Evolutionary conservation across 2,797 vertebrate genomes (phyloP), one percentile per base, ranked within the genome.

Genomic region (Melanotaenia trifasciata): DNA sequence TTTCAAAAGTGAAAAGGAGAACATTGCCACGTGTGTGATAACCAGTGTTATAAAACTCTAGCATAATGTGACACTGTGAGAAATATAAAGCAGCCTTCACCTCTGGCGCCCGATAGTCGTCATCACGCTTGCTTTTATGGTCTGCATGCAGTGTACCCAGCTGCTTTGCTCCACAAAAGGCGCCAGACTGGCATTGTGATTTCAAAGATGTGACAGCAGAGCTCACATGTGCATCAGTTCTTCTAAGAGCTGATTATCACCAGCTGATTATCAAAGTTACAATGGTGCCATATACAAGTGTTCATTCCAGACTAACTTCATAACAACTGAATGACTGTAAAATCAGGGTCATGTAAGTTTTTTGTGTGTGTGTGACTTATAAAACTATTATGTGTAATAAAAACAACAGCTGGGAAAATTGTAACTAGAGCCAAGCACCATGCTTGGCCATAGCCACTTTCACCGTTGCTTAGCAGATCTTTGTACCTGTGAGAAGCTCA

Each of bases 161-260:
- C 89, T 93, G 88, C 92, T 92, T 91, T 92, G 88, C 92, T 88
- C 87, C 90, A 91, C 89, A 93, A 89, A 90, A 83, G 92, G 92
- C 87, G 76, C 90, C 93, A 90, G 84, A 43, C 87, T 80, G 90
- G 70, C 84, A 90, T 74, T 78, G 84, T 85, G 53, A 78, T 51
- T 83, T 79, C 84, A 74, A 74, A 79, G 84, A 89, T 33, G 72
- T 81, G 85, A 83, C 81, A 84, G 81, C 67, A 78, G 65, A 51
- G 72, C 78, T 80, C 76, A 93, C 90, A 88, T 91, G 87, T 68
- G 70, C 67, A 64, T 54, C 67, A 58, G 61, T 70, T 70, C 61
- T 43, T 61, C 69, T 51, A 53, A 68, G 58, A 76, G 11, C 43
- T 72, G 80, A 56, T 85, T 83, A 89, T 84, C 81, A 80, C 76